Evolutionary conservation across 2,797 vertebrate species (phyloP), one percentile per base, ranked within the genome.

Genomic region (Lateolabrax maculatus): DNA sequence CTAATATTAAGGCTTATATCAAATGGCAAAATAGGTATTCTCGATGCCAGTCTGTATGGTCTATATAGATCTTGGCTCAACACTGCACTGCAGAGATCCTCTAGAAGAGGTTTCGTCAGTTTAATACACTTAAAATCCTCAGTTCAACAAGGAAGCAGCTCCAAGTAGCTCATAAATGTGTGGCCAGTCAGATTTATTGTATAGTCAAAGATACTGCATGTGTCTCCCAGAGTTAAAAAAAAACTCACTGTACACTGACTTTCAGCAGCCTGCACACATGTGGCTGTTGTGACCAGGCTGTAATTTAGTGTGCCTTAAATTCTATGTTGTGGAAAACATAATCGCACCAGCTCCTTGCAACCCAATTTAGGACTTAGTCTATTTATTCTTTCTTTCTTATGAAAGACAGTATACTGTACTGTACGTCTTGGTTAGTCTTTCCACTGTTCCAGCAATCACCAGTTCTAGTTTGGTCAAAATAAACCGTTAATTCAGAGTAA

Each of bases 301-400:
- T 66, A 39, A 80, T 88, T 72, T 58, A 51, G 25, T 23, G 21
- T 13, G 16, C 39, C 52, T 71, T 48, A 44, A 80, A 82, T 79
- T 71, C 69, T 55, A 61, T n/a, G 13, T 46, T 84, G 16, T 49
- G 21, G 37, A 74, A 71, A 67, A 31, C 21, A 21, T 43, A 77
- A 55, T 71, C 6, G 56, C 9, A 64, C 16, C 7, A 71, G 11
- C 6, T 16, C 23, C 6, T 72, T 52, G 53, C 34, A 64, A 4
- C 37, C 31, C 18, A 56, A 5, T 51, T 48, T 55, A 63, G 37
- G 23, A 44, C 15, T 51, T 13, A 29, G 10, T 46, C n/a, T n/a
- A 6, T 56, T 44, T 34, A 25, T 34, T 34, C 31, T 6, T 77
- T 70, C 58, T 23, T 80, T 64, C 29, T 44, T 9, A 23, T 39